Evolutionary conservation across 92 coral and sea anemone species (phyloP), one percentile per base, ranked within the genome.

Genomic region (Bergia puertoricense): DNA sequence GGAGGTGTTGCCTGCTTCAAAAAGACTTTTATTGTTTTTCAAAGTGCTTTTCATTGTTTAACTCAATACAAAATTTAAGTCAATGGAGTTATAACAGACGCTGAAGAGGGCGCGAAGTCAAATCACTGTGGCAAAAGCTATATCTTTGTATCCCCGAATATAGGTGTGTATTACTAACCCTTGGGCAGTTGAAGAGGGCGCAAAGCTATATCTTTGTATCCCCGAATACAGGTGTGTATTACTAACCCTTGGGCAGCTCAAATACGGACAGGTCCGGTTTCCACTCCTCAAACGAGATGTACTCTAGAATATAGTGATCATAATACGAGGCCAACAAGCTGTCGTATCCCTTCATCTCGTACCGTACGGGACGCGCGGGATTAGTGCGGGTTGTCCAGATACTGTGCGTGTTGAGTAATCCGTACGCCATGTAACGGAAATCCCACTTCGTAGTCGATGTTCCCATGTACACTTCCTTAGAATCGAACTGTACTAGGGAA

Each of bases 311-410:
- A 80, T 96, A 96, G 22, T 93, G 86, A 56, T 96, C 99, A 73
- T 96, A 96, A 54, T 96, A 95, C 9, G 98, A 93, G 48, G 99
- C 99, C 90, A 96, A 80, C 71, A 96, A 86, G 56, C 95, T 96
- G 91, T 96, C 99, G 81, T 96, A 96, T 68, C 99, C 99, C 78
- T 96, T 95, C 99, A 96, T 96, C 89, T 95, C 99, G 74, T 96
- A 96, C 41, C 94, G 94, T 5, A 96, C 98, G 82, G 99, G 99
- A 50, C 98, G 95, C 78, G 91, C 88, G 76, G 99, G 96, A 76
- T 91, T 86, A 43, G 94, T 89, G 74, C 79, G 93, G 42, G 98
- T 96, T 40, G 96, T 96, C 94, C 94, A 93, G 5, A 95, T 80
- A 6, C 96, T 95, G 89, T 96, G 94, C 72, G 92, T 88, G 86